These are phyloP conservation scores for Bombyx mori DNA, from an alignment of 1,140 invertebrate genomes.

Conservation along the genomic window ASM3026992v2 NC_085114.1:6807001-6807500, in stretches of 20 bases:
- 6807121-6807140: too few relatives aligned
- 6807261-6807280: constrained; percentile 39
- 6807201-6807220: too few relatives aligned
- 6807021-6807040: constrained; percentile 20
- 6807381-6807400: constrained; percentile 10
- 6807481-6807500: constrained; percentile 3
- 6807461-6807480: constrained; percentile 13
- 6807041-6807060: constrained; percentile 32
- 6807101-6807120: too few relatives aligned
- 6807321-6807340: constrained; percentile 16
- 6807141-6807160: too few relatives aligned
- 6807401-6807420: constrained; percentile 8
- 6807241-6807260: constrained; percentile 11
- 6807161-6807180: too few relatives aligned
- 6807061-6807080: constrained; percentile 15
- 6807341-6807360: constrained; percentile 11
- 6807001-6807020: constrained; percentile 49
- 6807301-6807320: constrained; percentile 22
- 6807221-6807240: too few relatives aligned
- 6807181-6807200: too few relatives aligned
- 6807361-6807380: constrained; percentile 18
- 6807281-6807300: constrained; percentile 20
- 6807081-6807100: too few relatives aligned
- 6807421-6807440: constrained; percentile 8
- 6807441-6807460: constrained; percentile 17